Conservation (phyloP, 2,888 invertebrate genomes). For the Hemistola chrysoprasaria region DNA sequence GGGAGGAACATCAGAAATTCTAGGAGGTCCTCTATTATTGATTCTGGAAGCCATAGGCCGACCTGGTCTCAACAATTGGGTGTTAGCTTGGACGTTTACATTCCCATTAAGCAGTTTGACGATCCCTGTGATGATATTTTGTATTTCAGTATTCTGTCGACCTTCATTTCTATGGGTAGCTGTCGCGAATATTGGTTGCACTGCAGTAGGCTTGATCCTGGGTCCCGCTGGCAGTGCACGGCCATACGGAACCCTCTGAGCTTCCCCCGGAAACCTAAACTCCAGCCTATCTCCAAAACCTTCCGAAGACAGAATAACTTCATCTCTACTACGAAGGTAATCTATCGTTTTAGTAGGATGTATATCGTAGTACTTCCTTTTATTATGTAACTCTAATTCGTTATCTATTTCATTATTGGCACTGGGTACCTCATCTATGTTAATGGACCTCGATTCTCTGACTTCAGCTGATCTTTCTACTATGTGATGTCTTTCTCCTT, state of each 20-base stretch:
- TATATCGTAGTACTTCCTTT: slow-evolving; percentile 76
- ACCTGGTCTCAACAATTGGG: slow-evolving; percentile 83
- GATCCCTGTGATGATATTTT: slow-evolving; percentile 94
- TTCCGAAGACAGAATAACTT: slow-evolving; percentile 61
- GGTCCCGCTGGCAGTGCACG: slow-evolving; percentile 86
- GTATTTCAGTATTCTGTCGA: slow-evolving; percentile 85
- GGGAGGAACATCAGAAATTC: slow-evolving; percentile 89
- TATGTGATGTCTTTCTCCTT: slow-evolving; percentile 60
- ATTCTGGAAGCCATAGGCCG: slow-evolving; percentile 90
- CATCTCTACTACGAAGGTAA: slow-evolving; percentile 57
- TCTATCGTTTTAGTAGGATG: slow-evolving; percentile 80
- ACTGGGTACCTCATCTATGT: slow-evolving; percentile 73
- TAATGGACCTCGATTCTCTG: slow-evolving; percentile 77
- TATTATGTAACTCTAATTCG: slow-evolving; percentile 76
- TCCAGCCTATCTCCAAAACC: slow-evolving; percentile 70
- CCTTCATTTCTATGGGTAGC: slow-evolving; percentile 69
- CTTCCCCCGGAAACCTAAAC: slow-evolving; percentile 88
- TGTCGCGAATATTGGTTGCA: slow-evolving; percentile 80
- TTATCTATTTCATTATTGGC: slow-evolving; percentile 83
- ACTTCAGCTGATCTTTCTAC: slow-evolving; percentile 81
- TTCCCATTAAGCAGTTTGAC: slow-evolving; percentile 94
- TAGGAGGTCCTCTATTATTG: slow-evolving; percentile 94
- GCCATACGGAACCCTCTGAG: slow-evolving; percentile 87
- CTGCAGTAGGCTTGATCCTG: slow-evolving; percentile 81
- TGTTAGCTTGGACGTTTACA: slow-evolving; percentile 91